Base-by-base conservation (phyloP, 2,113 vertebrate genomes). In the Micronisus gabar region DNA sequence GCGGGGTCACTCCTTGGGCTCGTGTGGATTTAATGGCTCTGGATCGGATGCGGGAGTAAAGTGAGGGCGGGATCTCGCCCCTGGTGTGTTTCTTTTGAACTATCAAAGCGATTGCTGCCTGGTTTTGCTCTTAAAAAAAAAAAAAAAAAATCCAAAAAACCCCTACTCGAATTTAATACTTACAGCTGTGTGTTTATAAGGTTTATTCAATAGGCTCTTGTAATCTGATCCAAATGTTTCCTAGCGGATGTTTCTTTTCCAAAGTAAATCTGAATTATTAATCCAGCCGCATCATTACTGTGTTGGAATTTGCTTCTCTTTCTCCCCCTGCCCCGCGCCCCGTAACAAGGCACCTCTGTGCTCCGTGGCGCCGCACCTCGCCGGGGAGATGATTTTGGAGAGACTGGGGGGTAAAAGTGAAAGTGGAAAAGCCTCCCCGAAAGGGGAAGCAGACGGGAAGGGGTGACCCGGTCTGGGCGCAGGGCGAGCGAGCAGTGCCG, bases 161-260 rank as follows among this genome's bases (percentile, higher is more conserved):
- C 96, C 94, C 95, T 94, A 95, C 96, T 97, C 48, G 94, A 97
- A 98, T 97, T 98, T 98, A 98, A 98, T 98, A 96, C 97, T 95
- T 98, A 98, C 98, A 98, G 98, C 98, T 98, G 98, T 97, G 97
- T 98, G 97, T 98, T 98, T 97, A 97, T 98, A 98, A 97, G 97
- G 93, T 97, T 98, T 98, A 96, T 98, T 98, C 98, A 98, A 98
- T 98, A 98, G 98, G 97, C 97, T 97, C 98, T 97, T 98, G 98
- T 98, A 98, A 98, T 98, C 97, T 72, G 98, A 98, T 97, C 98
- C 98, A 98, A 98, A 98, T 98, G 98, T 98, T 98, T 98, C 98
- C 97, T 98, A 97, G 98, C 97, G 97, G 98, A 98, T 98, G 98
- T 98, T 98, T 98, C 98, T 98, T 98, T 98, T 98, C 98, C 98